Conservation (phyloP, 2,797 vertebrate species). For the Potorous gilbertii region DNA sequence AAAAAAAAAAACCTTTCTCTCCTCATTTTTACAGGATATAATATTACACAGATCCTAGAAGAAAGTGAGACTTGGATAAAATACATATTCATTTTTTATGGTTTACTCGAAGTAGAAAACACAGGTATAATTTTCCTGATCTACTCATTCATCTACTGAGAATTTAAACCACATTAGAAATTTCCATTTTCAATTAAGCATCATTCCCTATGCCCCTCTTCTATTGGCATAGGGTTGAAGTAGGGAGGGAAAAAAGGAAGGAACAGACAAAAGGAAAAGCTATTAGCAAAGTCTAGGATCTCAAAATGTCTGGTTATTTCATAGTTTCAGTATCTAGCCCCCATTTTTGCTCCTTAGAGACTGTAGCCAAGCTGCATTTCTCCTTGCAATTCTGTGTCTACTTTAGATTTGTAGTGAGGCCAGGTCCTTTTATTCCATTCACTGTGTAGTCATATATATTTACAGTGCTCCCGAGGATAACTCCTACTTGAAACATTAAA, state of each 20-base stretch:
- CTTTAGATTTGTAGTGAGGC: conserved; percentile 66
- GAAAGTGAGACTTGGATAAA: not conserved
- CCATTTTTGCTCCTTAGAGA: conserved; percentile 48
- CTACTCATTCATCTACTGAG: conserved; percentile 27
- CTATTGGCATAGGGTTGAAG: not conserved
- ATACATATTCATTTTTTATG: not conserved
- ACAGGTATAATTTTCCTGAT: conserved; percentile 37
- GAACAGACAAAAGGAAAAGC: conserved; percentile 50
- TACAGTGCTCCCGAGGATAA: conserved; percentile 41
- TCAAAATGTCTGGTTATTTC: conserved; percentile 47
- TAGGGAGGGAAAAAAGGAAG: not conserved
- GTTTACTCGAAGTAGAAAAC: conserved; percentile 30
- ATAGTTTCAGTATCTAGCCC: conserved; percentile 32
- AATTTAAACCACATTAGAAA: conserved; percentile 63
- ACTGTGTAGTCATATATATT: conserved; percentile 48
- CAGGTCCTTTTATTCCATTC: conserved; percentile 34
- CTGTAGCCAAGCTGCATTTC: conserved; percentile 41
- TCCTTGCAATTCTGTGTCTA: conserved; percentile 53
- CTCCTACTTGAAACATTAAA: conserved; percentile 32
- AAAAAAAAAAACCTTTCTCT: not conserved
- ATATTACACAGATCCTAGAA: not conserved
- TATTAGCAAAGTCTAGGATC: conserved; percentile 51
- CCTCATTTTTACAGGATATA: not conserved
- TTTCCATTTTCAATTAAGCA: conserved; percentile 61
- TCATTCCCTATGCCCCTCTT: conserved; percentile 37